Conservation (phyloP, 2,113 vertebrate species). For the Pimephales promelas region DNA sequence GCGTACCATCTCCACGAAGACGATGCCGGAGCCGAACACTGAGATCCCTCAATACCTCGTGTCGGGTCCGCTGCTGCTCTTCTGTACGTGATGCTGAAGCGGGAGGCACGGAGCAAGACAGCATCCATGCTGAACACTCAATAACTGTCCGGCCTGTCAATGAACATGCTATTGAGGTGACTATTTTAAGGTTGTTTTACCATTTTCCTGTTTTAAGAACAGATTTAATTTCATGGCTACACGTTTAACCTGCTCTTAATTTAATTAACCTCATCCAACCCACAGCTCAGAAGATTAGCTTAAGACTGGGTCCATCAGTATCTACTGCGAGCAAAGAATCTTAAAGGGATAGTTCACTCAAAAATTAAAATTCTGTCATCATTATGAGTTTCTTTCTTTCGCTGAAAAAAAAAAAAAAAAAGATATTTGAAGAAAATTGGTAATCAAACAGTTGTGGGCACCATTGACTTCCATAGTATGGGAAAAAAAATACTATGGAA, state of each 20-base stretch:
- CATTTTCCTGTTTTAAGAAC: background rate
- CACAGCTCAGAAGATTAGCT: background rate
- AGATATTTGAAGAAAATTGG: too few species aligned
- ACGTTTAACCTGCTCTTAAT: slow-evolving; percentile 5
- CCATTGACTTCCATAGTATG: too few species aligned
- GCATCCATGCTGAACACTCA: slow-evolving; percentile 20
- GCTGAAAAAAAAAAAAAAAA: too few species aligned
- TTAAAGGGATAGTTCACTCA: too few species aligned
- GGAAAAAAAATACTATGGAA: too few species aligned
- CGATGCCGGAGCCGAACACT: slow-evolving; percentile 42
- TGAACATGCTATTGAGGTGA: slow-evolving; percentile 38
- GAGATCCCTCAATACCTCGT: slow-evolving; percentile 13
- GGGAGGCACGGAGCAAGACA: slow-evolving; percentile 8
- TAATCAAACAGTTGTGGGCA: too few species aligned
- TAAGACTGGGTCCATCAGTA: background rate
- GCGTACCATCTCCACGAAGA: slow-evolving; percentile 48
- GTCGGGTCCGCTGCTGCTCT: background rate
- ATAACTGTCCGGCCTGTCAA: background rate
- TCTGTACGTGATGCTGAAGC: slow-evolving; percentile 29
- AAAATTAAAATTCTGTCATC: too few species aligned
- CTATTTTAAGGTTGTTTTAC: background rate
- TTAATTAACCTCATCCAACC: background rate
- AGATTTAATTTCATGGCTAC: too few species aligned
- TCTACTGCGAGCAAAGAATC: background rate
- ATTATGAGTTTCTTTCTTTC: too few species aligned